A percentile compares a stretch with the other conserved stretches of the same genome.
phyloP scores from a whole-genome alignment of 2,797 vertebrate genomes.

The Vespertilio murinus region DNA sequence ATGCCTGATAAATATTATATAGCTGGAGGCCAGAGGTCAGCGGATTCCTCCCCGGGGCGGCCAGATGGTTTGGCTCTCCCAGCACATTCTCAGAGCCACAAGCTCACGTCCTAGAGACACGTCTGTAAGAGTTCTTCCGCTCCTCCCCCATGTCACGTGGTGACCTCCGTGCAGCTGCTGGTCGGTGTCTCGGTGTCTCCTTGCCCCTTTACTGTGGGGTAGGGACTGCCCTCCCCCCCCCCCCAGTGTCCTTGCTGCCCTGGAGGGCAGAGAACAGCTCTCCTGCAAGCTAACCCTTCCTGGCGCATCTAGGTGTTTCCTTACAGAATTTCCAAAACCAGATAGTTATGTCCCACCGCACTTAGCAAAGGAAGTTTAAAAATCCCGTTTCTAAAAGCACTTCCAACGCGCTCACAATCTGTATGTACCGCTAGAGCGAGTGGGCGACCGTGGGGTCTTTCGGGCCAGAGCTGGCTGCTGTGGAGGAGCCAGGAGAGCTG shows the following conservation, averaged over 20 bases:
- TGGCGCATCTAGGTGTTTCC: not conserved
- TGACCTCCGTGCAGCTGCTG: not conserved
- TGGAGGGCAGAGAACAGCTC: not conserved
- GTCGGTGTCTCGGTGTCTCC: not conserved
- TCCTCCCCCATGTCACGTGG: not conserved
- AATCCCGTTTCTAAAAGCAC: not conserved
- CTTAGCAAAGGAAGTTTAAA: not conserved
- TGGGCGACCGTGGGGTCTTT: not conserved
- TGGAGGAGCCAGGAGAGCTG: slow-evolving; percentile 35
- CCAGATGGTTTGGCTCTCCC: not conserved
- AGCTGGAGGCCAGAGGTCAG: slow-evolving; percentile 51
- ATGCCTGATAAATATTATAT: slow-evolving; percentile 51
- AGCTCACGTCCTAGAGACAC: slow-evolving; percentile 15
- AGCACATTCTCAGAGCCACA: not conserved
- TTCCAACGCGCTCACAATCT: not conserved
- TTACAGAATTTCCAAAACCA: not conserved
- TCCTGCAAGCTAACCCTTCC: not conserved
- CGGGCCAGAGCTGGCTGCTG: slow-evolving; percentile 51
- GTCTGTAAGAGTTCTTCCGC: not conserved
- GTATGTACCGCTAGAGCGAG: not conserved
- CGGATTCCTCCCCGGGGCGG: not conserved
- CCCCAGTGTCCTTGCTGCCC: not conserved
- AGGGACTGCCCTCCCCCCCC: not conserved
- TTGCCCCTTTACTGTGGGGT: not conserved
- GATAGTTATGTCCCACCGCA: not conserved